Percentiles rank a stretch among this genome's conserved stretches.
Evolutionary conservation across 2,888 invertebrate genomes (phyloP).

Genomic region (Xestia sexstrigata): DNA sequence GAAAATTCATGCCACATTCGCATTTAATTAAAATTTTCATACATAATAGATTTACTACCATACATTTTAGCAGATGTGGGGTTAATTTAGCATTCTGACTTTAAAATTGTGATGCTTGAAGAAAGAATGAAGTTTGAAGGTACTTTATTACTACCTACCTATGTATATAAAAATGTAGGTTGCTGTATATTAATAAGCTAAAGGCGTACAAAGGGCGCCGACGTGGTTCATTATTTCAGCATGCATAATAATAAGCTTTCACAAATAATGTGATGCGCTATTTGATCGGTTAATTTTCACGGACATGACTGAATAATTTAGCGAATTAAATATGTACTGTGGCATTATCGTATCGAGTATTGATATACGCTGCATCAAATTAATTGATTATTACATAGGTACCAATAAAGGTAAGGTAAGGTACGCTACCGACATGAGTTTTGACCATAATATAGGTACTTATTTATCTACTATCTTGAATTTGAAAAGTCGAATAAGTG

Average conservation of each 20-base stretch:
- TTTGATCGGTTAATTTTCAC: conserved; percentile 70
- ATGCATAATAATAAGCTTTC: conserved; percentile 67
- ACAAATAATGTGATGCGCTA: conserved; percentile 71
- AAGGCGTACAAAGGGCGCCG: conserved; percentile 43
- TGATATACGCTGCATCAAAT: conserved; percentile 51
- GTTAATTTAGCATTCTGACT: conserved; percentile 37
- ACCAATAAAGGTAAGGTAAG: too few species aligned
- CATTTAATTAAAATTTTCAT: conserved; percentile 78
- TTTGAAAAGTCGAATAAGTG: background rate
- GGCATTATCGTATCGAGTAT: conserved; percentile 60
- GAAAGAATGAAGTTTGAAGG: background rate
- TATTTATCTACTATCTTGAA: background rate
- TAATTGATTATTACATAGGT: conserved; percentile 47
- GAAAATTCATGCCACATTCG: conserved; percentile 77
- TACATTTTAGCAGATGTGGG: conserved; percentile 51
- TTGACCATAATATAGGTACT: background rate
- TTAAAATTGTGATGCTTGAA: conserved; percentile 21
- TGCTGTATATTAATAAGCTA: conserved; percentile 40
- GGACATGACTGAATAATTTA: conserved; percentile 70
- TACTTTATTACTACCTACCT: background rate
- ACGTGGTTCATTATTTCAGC: conserved; percentile 59
- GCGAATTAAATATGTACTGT: conserved; percentile 64
- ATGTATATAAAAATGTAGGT: conserved; percentile 10
- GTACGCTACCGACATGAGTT: background rate
- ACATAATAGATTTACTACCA: conserved; percentile 66